Evolutionary conservation across 2,888 invertebrate species (phyloP), one percentile per base, ranked within the genome.

Genomic region (Temnothorax unifasciatus): DNA sequence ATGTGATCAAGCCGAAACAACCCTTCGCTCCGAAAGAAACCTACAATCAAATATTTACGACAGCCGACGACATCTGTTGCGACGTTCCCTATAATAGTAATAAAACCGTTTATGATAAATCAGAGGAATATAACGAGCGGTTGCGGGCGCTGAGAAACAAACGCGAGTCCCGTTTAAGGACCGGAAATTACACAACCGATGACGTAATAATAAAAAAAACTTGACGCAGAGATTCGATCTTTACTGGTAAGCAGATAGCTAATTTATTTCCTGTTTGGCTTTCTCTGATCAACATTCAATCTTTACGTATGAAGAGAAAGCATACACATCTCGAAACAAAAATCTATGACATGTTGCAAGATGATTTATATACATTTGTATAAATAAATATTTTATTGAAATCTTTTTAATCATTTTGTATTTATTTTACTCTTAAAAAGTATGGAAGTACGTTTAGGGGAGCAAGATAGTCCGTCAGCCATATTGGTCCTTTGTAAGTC

Each of bases 371-470:
- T 68, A 75, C 29, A 81, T 75, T 79, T 85, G 52, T 86, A 66
- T 8, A 84, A 85, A 85, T 85, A 89, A 85, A 87, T 84, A 74
- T 64, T 81, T 84, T 77, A 34, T 44, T 73, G 38, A 54, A 50
- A 50, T 21, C 9, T 50, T 44, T 64, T 64, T 66, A 47, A 13
- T 68, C 0, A 9, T 15, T n/a, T 54, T 47, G 18, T 38, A 18
- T 41, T 41, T 11, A n/a, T 25, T 9, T 0, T 2, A 0, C 57
- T 57, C 13, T 92, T 90, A 93, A 98, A 98, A 94, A 34, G 34
- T 96, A 97, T 0, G 98, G 97, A 71, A 98, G 95, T 0, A 96
- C 95, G 86, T 97, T 95, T 9, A 98, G 92, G 0, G 97, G 97
- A 0, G 97, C 97, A 0, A 96, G 93, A 93, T 97, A 97, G 91